Evolutionary conservation across 1,140 invertebrate species (phyloP).

Genomic region (Carposina sasakii): DNA sequence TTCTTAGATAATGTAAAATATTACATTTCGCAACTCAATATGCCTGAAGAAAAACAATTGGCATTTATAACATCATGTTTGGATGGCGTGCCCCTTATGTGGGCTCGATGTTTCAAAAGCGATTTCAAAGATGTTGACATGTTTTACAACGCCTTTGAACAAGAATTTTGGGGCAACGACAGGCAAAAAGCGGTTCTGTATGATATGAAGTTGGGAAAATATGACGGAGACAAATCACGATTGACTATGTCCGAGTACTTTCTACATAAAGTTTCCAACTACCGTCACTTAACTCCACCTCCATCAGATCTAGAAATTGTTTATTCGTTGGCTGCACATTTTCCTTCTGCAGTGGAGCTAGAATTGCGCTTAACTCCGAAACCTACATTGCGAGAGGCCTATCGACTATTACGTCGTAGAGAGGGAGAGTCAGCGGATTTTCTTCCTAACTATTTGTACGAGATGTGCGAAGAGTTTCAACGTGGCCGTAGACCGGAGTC

Average conservation of each 20-base stretch:
- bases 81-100: conserved; percentile 59
- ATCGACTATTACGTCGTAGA: conserved; percentile 53
- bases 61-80: conserved; percentile 59
- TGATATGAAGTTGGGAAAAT: conserved; percentile 64
- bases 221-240: conserved; percentile 43
- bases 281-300: conserved; percentile 55
- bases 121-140: conserved; percentile 50
- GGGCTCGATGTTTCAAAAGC: conserved; percentile 57
- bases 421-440: conserved; percentile 57
- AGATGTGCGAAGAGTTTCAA: conserved; percentile 65
- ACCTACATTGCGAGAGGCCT: conserved; percentile 59
- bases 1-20: conserved; percentile 61
- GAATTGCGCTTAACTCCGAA: conserved; percentile 60
- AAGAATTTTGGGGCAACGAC: conserved; percentile 61
- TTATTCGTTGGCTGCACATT: conserved; percentile 64
- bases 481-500: conserved; percentile 50
- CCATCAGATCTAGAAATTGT: conserved; percentile 65
- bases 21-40: conserved; percentile 56
- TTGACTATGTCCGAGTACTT: conserved; percentile 66
- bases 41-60: conserved; percentile 48
- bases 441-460: conserved; percentile 64
- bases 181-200: conserved; percentile 59
- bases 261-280: conserved; percentile 61
- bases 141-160: conserved; percentile 56
- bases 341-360: conserved; percentile 57